Conservation (phyloP, 2,797 vertebrate genomes). For the Gymnocypris eckloni region DNA sequence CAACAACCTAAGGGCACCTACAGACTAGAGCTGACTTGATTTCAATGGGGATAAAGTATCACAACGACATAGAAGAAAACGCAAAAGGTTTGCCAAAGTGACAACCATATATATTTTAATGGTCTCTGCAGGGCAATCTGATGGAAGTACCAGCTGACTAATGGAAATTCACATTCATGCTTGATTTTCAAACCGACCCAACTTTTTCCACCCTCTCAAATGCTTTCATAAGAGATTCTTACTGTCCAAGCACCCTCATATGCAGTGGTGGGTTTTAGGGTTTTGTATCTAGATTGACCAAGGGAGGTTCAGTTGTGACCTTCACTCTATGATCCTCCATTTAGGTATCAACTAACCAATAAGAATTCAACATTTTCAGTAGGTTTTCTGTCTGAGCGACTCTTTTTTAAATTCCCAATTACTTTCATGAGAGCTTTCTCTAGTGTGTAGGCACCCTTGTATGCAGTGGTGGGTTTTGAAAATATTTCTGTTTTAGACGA, state of each 20-base stretch:
- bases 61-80: neutral
- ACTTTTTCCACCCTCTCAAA: neutral
- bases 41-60: neutral
- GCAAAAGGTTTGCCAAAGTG: neutral
- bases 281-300: neutral
- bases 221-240: neutral
- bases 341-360: neutral
- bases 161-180: neutral
- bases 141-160: neutral
- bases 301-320: conserved; percentile 12
- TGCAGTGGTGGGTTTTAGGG: conserved; percentile 1
- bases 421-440: neutral
- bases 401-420: neutral
- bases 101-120: neutral
- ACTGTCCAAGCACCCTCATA: neutral
- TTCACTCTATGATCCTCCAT: conserved; percentile 17
- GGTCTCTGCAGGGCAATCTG: neutral
- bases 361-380: neutral
- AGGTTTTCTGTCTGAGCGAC: neutral
- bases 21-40: conserved; percentile 10
- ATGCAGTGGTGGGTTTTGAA: neutral
- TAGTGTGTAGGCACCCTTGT: neutral
- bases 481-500: neutral
- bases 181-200: neutral
- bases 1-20: conserved; percentile 21